Base-by-base conservation (phyloP, 2,888 invertebrate species). In the Notocelia uddmanniana region DNA sequence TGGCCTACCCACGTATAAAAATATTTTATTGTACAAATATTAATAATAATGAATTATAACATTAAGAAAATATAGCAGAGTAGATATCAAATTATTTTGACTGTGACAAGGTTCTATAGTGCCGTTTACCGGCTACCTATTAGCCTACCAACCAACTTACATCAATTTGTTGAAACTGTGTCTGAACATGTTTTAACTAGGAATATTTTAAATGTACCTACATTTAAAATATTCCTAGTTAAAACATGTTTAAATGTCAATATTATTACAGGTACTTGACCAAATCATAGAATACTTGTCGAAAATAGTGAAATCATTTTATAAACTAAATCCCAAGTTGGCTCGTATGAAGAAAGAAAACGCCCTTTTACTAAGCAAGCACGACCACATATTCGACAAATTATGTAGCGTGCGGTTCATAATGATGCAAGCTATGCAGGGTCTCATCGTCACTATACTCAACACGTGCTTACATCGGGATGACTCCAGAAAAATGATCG, bases 401-500 rank as follows among this genome's bases (percentile, higher is more conserved):
- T 80, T 95, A 70, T 95, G 95, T 85, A 91, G 92, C 81, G 87
- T 88, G 60, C 89, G 95, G 77, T 90, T 95, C 78, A 93, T 94
- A 77, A 88, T 95, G 85, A 86, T 94, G 74, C 95, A 94, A 82
- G 88, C 94, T 58, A 85, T 95, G 63, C 89, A 93, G 70, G 92
- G 91, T 63, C 89, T 95, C n/a, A 92, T 95, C 63, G 85, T 83
- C 26, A 94, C 95, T 41, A 94, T 95, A 77, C 78, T 94, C 55
- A 89, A 90, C 69, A 93, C 93, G 11, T 94, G 93, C 79, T 82
- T 95, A 31, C 95, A 94, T 81, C 90, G 95, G 77, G 94, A 95
- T 81, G 95, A 95, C 77, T 93, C 94, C 0, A 94, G 95, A 78
- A 93, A 93, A 80, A 88, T 95, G 82, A 89, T 95, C 55, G 93